Conservation (phyloP, 2,888 invertebrate species). For the Protodeltote pygarga region DNA sequence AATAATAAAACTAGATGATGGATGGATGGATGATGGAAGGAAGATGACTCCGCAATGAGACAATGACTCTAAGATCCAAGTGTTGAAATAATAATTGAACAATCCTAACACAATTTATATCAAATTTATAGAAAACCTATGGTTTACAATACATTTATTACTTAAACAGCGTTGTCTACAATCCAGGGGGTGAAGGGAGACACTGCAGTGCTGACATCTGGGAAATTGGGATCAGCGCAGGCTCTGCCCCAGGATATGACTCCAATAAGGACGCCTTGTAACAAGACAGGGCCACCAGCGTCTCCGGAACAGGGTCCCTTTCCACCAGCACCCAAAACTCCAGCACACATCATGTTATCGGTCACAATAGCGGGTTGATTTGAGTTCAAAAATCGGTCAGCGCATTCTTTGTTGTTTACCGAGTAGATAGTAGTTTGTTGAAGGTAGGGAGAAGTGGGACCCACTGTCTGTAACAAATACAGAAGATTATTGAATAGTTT, state of each 20-base stretch:
- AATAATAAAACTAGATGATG: too few species aligned
- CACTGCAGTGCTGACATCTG: slow-evolving; percentile 80
- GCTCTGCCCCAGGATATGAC: slow-evolving; percentile 81
- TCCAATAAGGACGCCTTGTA: slow-evolving; percentile 68
- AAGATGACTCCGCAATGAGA: too few species aligned
- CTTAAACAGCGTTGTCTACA: slow-evolving; percentile 25
- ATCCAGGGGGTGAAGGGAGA: slow-evolving; percentile 66
- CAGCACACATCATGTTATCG: slow-evolving; percentile 73
- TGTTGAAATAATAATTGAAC: too few species aligned
- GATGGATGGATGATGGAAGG: too few species aligned
- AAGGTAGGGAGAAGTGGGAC: slow-evolving; percentile 19
- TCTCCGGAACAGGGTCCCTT: slow-evolving; percentile 75
- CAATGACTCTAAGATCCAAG: too few species aligned
- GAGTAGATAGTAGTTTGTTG: slow-evolving; percentile 27
- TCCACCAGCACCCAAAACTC: slow-evolving; percentile 61
- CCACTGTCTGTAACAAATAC: slow-evolving; percentile 22
- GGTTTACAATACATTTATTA: too few species aligned
- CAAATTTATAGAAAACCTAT: too few species aligned
- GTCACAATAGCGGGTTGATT: slow-evolving; percentile 47
- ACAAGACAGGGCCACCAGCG: slow-evolving; percentile 81
- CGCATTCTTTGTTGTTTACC: slow-evolving; percentile 22
- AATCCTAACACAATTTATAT: too few species aligned
- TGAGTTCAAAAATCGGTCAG: slow-evolving; percentile 14
- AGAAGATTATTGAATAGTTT: too few species aligned
- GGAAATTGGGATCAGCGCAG: slow-evolving; percentile 77